Base-by-base conservation (phyloP, 1,140 invertebrate genomes). In the Halesus radiatus region DNA sequence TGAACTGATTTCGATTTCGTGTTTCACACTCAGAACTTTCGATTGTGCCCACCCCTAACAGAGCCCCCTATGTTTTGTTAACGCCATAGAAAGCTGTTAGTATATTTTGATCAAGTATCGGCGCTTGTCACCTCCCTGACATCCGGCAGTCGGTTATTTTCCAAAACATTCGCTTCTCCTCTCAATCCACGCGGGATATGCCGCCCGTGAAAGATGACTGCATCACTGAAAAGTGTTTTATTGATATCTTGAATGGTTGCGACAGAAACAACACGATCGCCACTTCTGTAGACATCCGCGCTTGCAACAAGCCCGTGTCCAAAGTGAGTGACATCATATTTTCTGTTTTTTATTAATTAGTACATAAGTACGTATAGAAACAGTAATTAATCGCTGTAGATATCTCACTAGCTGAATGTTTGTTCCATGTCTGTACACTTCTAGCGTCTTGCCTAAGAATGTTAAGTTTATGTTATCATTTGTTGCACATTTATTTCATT, bases 141-240 rank as follows among this genome's bases (percentile, higher is more conserved):
- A 54, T 78, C 37, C 18, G 29, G 72, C 52, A 56, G 29, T 78
- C 50, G 45, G 76, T 78, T 78, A 78, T 78, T 78, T 78, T 78
- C 37, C 45, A 78, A 74, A 64, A 78, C 50, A 72, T 66, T 66
- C n/a, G 53, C 52, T 52, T 62, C 58, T 60, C 7, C n/a, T 56
- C 3, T 7, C 13, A 60, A 79, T 72, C 50, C 22, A 37, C 77
- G 68, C 70, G 85, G 85, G 87, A 87, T 88, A 89, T 89, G 88
- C 88, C 88, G 86, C 88, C 88, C 70, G 88, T 87, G 85, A 89
- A 89, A 84, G 88, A 89, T 88, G 88, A 89, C 82, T 85, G 85
- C 83, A 85, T 88, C 84, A 86, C 86, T 81, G 88, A 89, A 87
- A 87, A 86, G 81, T 88, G 87, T 86, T 88, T 88, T 84, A 85